Evolutionary conservation across 2,797 vertebrate genomes (phyloP).

Genomic region (Vespertilio murinus): DNA sequence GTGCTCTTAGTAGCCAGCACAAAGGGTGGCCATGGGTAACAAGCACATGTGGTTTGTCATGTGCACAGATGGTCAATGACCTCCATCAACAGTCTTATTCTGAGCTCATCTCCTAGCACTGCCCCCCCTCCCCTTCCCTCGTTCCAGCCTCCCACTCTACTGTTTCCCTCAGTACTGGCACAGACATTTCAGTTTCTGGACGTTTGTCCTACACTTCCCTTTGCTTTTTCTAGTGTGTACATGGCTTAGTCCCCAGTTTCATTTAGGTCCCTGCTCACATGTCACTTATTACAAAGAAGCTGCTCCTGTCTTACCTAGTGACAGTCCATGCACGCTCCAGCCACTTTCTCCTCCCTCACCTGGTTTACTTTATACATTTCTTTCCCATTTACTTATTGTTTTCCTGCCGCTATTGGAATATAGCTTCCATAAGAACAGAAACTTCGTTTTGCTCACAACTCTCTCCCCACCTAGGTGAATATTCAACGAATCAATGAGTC

Average conservation of each 20-base stretch:
- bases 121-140: neutral
- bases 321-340: neutral
- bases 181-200: neutral
- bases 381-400: neutral
- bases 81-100: neutral
- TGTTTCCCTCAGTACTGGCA: neutral
- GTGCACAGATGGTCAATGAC: neutral
- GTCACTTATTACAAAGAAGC: neutral
- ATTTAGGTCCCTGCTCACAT: conserved; percentile 6
- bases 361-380: neutral
- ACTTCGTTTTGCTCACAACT: neutral
- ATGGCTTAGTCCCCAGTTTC: neutral
- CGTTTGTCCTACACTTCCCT: neutral
- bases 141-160: neutral
- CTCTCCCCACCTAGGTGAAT: neutral
- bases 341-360: neutral
- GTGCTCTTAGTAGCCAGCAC: neutral
- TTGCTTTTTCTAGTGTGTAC: neutral
- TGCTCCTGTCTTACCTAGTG: neutral
- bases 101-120: neutral
- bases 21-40: neutral
- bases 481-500: neutral
- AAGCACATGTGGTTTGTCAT: neutral
- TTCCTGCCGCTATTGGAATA: neutral
- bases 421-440: neutral